Conservation (phyloP, 2,113 vertebrate genomes). For the Muntiacus muntjak region DNA sequence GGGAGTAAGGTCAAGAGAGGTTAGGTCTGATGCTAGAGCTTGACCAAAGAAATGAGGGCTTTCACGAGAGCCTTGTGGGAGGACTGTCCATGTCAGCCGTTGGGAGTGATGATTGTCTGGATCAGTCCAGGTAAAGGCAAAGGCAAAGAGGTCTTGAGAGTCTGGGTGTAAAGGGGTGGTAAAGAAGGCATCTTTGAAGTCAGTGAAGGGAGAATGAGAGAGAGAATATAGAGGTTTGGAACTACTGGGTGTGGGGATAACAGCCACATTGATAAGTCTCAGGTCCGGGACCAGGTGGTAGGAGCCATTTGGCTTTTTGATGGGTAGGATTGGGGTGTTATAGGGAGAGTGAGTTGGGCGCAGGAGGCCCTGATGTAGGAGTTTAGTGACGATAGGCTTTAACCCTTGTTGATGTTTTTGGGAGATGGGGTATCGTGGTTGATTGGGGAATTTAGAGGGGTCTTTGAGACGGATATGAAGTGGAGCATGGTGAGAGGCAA, state of each 20-base stretch:
- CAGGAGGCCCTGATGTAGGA: not conserved
- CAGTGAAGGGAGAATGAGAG: not conserved
- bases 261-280: not conserved
- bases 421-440: rapidly evolving
- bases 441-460: not conserved
- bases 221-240: not conserved
- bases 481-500: not conserved
- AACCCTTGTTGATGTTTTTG: not conserved
- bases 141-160: not conserved
- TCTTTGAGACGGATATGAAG: not conserved
- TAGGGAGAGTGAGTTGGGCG: not conserved
- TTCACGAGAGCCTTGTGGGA: not conserved
- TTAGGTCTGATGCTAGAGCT: not conserved
- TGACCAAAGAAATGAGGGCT: not conserved
- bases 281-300: not conserved
- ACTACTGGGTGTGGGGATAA: not conserved
- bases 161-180: not conserved
- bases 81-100: not conserved
- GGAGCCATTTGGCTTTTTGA: not conserved
- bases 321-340: not conserved
- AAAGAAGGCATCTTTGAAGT: not conserved
- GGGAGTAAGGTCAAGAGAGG: not conserved
- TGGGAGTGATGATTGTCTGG: not conserved
- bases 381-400: not conserved
- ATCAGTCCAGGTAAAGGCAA: not conserved